Conservation (phyloP, 2,888 invertebrate genomes). For the Rhingia campestris region DNA sequence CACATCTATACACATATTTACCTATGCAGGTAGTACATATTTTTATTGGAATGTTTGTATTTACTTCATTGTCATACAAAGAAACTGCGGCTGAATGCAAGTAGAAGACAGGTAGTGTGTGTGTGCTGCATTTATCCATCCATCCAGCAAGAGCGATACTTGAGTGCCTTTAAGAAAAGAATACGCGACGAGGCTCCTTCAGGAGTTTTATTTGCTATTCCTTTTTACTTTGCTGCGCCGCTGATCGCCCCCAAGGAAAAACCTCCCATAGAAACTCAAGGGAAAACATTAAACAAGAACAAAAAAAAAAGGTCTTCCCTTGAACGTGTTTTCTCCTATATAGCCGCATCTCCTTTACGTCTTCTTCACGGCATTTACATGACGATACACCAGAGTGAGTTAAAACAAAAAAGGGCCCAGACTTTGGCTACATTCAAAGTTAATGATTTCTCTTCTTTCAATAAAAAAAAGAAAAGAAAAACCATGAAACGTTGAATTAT, state of each 20-base stretch:
- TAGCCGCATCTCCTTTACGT: neutral
- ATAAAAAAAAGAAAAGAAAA: constrained; percentile 28
- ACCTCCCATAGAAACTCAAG: constrained; percentile 45
- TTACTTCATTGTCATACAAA: constrained; percentile 51
- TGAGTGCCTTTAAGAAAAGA: constrained; percentile 43
- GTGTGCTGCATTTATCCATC: constrained; percentile 12
- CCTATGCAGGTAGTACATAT: neutral
- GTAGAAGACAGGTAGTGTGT: constrained; percentile 51
- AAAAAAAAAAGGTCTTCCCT: constrained; percentile 51
- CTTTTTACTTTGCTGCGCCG: constrained; percentile 35
- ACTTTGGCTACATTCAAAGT: constrained; percentile 53
- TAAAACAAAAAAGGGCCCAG: constrained; percentile 49
- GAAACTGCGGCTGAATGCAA: constrained; percentile 51
- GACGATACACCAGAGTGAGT: constrained; percentile 11
- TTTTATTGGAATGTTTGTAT: constrained; percentile 64
- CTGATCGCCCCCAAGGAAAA: constrained; percentile 20
- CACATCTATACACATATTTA: constrained; percentile 28
- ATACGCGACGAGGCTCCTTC: constrained; percentile 58
- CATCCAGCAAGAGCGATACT: constrained; percentile 1
- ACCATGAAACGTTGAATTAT: constrained; percentile 42
- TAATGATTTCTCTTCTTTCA: constrained; percentile 44
- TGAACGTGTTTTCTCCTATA: constrained; percentile 44
- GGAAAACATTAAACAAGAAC: too few species aligned
- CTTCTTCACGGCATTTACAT: constrained; percentile 1
- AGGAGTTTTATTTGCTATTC: constrained; percentile 70